Conservation (phyloP, 92 coral and sea anemone genomes). For the Epizoanthus ramosus region DNA sequence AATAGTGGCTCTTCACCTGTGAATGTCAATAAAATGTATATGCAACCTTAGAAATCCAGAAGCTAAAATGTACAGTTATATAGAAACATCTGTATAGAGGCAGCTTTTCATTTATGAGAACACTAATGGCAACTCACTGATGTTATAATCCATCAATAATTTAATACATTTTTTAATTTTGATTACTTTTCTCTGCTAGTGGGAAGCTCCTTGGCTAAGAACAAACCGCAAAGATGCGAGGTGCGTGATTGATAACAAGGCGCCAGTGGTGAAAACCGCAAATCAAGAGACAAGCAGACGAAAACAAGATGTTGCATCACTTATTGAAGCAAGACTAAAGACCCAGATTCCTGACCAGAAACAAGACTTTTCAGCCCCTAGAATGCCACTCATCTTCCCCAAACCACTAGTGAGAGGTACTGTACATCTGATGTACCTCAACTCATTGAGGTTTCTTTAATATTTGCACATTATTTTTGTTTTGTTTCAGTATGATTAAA, state of each 20-base stretch:
- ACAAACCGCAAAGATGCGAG: constrained; percentile 51
- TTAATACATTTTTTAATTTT: not conserved
- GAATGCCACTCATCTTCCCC: not conserved
- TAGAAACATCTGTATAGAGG: too few relatives aligned
- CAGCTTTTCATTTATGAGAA: too few relatives aligned
- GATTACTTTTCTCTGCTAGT: not conserved
- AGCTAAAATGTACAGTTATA: too few relatives aligned
- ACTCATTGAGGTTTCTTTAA: too few relatives aligned
- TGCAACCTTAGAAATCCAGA: too few relatives aligned
- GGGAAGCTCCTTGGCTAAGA: constrained; percentile 88
- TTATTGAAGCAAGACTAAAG: constrained; percentile 71
- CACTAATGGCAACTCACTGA: too few relatives aligned
- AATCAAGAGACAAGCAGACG: constrained; percentile 23
- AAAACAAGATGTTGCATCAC: constrained; percentile 80
- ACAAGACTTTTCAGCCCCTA: not conserved
- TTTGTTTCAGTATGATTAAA: too few relatives aligned
- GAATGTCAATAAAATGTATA: too few relatives aligned
- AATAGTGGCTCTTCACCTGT: too few relatives aligned
- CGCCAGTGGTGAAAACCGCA: constrained; percentile 53
- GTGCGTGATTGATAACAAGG: constrained; percentile 44
- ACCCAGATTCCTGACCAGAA: constrained; percentile 6
- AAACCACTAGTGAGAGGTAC: constrained; percentile 19
- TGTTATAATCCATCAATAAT: too few relatives aligned
- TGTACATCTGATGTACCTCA: not conserved
- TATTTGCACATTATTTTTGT: too few relatives aligned